These are phyloP conservation scores for Oryzias curvinotus DNA, from an alignment of 2,113 vertebrate species.

Conservation along the genomic window DNA sequence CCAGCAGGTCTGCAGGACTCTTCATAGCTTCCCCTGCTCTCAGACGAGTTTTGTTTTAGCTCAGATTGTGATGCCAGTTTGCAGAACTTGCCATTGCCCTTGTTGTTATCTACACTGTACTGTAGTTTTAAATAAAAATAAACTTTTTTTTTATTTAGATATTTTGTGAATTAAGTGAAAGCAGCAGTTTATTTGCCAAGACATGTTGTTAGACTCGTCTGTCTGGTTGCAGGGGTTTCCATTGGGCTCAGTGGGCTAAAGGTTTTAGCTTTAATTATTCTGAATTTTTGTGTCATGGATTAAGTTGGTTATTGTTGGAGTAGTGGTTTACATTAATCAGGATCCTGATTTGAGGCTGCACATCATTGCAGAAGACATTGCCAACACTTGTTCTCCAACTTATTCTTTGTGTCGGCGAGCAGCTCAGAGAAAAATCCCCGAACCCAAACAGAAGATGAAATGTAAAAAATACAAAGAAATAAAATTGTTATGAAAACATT, in stretches of 20 bases:
- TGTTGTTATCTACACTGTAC: conserved; percentile 2
- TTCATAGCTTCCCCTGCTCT: neutral
- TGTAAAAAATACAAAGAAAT: too few species aligned
- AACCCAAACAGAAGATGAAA: neutral
- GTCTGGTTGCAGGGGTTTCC: conserved; percentile 5
- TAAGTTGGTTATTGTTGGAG: conserved; percentile 39
- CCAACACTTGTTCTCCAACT: neutral
- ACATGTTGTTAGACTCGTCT: neutral
- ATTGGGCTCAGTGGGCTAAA: conserved; percentile 4
- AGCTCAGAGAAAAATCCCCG: neutral
- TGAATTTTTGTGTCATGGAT: conserved; percentile 21
- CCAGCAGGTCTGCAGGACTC: conserved; percentile 28
- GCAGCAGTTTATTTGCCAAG: conserved; percentile 7
- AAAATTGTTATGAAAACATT: too few species aligned
- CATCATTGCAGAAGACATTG: neutral
- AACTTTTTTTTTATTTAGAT: neutral
- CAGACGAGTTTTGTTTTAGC: conserved; percentile 9
- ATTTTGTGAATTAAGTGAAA: neutral
- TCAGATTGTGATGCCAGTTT: conserved; percentile 12
- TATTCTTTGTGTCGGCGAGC: neutral
- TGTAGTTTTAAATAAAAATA: neutral
- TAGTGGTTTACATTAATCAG: conserved; percentile 22
- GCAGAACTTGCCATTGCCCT: neutral
- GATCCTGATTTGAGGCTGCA: conserved; percentile 31
- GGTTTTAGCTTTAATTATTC: neutral